Percentiles rank a stretch among this genome's conserved stretches.
Conservation (phyloP, 2,113 vertebrate species). For the Tonatia bakeri region DNA sequence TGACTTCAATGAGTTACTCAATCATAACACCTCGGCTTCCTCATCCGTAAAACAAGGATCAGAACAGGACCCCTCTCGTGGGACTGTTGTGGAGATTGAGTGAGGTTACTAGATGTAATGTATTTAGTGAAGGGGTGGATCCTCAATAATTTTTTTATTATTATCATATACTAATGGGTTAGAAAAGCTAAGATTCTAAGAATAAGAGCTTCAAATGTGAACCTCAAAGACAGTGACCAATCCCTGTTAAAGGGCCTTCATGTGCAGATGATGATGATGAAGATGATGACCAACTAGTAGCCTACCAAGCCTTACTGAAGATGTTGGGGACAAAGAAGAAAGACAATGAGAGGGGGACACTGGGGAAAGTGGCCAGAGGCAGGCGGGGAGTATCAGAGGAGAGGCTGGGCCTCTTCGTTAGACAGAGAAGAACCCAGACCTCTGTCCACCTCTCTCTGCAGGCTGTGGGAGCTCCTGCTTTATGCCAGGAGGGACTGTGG, state of each 20-base stretch:
- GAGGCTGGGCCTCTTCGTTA: neutral
- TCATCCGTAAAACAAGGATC: neutral
- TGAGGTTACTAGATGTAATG: neutral
- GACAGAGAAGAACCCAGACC: neutral
- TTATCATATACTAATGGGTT: neutral
- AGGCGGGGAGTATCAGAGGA: neutral
- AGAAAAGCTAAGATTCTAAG: neutral
- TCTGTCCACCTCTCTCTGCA: neutral
- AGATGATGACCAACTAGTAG: neutral
- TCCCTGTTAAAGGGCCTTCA: neutral
- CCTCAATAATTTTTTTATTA: neutral
- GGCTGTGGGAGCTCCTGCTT: neutral
- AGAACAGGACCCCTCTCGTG: neutral
- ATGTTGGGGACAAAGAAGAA: neutral
- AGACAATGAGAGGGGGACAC: rapidly evolving
- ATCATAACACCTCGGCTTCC: neutral
- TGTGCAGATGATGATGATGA: neutral
- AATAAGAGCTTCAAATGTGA: neutral
- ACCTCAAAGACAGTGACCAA: neutral
- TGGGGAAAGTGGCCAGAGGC: neutral
- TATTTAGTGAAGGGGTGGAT: neutral
- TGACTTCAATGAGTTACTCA: neutral
- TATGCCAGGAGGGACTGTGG: neutral
- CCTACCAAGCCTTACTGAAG: neutral
- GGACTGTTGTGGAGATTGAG: neutral